Conservation (phyloP, 1,140 invertebrate species). For the Spodoptera frugiperda region DNA sequence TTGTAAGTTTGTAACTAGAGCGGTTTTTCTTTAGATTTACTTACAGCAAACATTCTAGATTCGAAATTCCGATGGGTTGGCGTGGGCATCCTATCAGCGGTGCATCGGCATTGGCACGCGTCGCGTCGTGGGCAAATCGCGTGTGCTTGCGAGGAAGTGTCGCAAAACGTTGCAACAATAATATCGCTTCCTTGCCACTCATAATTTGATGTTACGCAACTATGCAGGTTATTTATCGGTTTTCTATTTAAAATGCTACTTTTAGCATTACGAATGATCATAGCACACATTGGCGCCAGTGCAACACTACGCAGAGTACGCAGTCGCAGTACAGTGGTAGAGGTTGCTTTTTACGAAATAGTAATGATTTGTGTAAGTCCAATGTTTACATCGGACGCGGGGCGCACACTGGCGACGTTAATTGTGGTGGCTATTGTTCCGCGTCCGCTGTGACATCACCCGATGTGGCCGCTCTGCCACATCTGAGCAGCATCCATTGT, state of each 20-base stretch:
- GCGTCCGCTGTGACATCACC: constrained; percentile 69
- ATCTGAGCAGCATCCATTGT: constrained; percentile 60
- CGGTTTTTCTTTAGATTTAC: background rate
- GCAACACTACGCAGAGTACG: too few species aligned
- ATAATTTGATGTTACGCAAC: constrained; percentile 6
- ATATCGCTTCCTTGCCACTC: constrained; percentile 3
- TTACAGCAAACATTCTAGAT: constrained; percentile 20
- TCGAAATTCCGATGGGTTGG: background rate
- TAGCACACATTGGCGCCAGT: too few species aligned
- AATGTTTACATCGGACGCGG: constrained; percentile 22
- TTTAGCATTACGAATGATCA: too few species aligned
- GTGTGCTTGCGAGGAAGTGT: constrained; percentile 15
- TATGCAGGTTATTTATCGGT: background rate
- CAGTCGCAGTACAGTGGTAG: too few species aligned
- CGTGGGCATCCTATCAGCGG: background rate
- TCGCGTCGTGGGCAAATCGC: constrained; percentile 20
- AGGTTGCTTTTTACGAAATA: background rate
- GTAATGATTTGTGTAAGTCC: background rate
- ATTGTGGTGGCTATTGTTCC: constrained; percentile 66
- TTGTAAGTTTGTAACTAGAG: background rate
- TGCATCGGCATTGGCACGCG: background rate
- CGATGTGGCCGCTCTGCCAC: constrained; percentile 50
- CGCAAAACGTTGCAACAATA: constrained; percentile 17
- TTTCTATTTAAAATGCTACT: background rate
- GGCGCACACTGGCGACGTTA: constrained; percentile 49